Base-by-base conservation (phyloP, 2,797 vertebrate genomes). In the Poecile montanus region DNA sequence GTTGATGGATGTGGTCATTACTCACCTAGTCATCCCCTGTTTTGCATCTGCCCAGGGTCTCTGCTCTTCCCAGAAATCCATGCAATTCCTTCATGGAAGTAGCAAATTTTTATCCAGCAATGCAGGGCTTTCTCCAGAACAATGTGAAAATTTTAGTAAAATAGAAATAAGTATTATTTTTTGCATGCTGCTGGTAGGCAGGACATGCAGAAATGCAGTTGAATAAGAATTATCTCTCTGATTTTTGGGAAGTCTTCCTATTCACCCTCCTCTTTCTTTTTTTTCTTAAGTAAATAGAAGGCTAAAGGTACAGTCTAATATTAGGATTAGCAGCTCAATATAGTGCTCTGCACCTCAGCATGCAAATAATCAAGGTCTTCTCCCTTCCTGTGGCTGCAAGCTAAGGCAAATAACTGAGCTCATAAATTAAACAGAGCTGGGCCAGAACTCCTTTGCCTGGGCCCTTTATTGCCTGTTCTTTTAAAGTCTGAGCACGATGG, bases 321-420 rank as follows among this genome's bases (percentile, higher is more conserved):
- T 61, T 51, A 51, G 30, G 60, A 85, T 82, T 92, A 94, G 40
- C 54, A 62, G 66, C 51, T 88, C 60, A n/a, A 0, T 17, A 25
- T 44, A 82, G 47, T 45, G 42, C 51, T 86, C 40, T 68, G 81
- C 40, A 89, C n/a, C 26, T 70, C 78, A 48, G 63, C 12, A 45
- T 20, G 51, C 71, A 93, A 89, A 79, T 93, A 92, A 91, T 91
- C 57, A 71, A 91, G 70, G 47, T 79, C 71, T 65, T 42, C 71
- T 93, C 74, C 47, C 47, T 62, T 86, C 36, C 71, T 70, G 56
- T 60, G 65, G 34, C 80, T 81, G 60, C 44, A 23, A 47, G 56
- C 67, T 92, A 88, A 88, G 60, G 62, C 86, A 96, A 94, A 84
- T 77, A 91, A 78, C n/a, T 0, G 19, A 88, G 54, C 89, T 91